A percentile compares a stretch with the other conserved stretches of the same genome.
phyloP scores from a whole-genome alignment of 2,888 invertebrate species.

The Cantharis flavilabris region DNA sequence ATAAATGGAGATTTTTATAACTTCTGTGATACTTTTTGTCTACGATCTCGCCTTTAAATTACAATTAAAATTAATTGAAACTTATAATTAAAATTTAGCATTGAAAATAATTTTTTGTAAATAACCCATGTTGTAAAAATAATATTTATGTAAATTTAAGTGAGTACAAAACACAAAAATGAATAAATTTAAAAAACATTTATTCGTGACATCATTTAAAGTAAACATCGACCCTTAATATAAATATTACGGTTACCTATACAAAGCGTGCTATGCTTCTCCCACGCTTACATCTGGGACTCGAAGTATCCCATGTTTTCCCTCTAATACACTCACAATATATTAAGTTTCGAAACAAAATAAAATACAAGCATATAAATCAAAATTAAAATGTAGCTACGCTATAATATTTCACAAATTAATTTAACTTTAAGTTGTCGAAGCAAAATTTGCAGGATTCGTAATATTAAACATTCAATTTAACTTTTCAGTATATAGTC shows the following conservation, averaged over 20 bases:
- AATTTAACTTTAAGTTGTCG: neutral
- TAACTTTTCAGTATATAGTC: neutral
- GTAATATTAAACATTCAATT: neutral
- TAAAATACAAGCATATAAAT: neutral
- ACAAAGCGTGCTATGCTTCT: neutral
- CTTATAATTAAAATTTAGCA: no score
- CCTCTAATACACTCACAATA: neutral
- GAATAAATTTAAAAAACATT: neutral
- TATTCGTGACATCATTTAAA: neutral
- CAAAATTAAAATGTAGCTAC: neutral
- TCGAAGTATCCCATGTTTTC: neutral
- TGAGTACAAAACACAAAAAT: neutral
- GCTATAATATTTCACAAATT: neutral
- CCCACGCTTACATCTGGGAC: neutral
- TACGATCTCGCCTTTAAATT: no score
- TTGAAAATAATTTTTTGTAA: neutral
- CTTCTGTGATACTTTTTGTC: no score
- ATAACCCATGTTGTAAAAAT: neutral
- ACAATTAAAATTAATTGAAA: no score
- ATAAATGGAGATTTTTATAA: no score
- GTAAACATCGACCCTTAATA: neutral
- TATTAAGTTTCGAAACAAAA: neutral
- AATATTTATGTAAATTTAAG: neutral
- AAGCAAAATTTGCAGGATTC: neutral
- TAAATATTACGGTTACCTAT: neutral